These are phyloP conservation scores for Macquaria australasica DNA, from an alignment of 2,113 vertebrate genomes.

Conservation along the genomic window DNA sequence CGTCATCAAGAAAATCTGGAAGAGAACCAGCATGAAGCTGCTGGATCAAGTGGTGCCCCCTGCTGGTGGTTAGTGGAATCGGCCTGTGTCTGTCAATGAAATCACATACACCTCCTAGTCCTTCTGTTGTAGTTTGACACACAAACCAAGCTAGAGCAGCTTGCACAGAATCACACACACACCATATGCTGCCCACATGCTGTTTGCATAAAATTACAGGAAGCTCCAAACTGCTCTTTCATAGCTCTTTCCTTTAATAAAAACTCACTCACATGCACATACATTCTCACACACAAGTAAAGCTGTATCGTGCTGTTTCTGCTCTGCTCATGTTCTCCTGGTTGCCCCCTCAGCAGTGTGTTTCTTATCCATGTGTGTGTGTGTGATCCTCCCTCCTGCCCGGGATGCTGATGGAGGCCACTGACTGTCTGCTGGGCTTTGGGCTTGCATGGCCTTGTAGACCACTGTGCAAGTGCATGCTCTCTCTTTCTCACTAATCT, in stretches of 20 bases:
- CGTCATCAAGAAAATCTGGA: constrained; percentile 99
- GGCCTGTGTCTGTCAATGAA: constrained; percentile 20
- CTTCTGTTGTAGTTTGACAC: constrained; percentile 31
- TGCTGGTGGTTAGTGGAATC: constrained; percentile 94
- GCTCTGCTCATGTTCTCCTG: constrained; percentile 71
- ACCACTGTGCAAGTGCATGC: constrained; percentile 74
- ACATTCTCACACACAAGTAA: constrained; percentile 20
- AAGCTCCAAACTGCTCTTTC: constrained; percentile 23
- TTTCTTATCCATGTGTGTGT: constrained; percentile 71
- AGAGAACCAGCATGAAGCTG: constrained; percentile 98
- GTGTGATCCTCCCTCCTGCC: constrained; percentile 60
- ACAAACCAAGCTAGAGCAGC: constrained; percentile 24
- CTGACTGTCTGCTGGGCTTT: constrained; percentile 76
- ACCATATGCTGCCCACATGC: constrained; percentile 29
- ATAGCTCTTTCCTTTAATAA: constrained; percentile 3
- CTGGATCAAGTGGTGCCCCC: constrained; percentile 99
- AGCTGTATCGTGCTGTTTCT: constrained; percentile 65
- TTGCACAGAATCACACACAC: constrained; percentile 20
- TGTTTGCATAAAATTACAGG: constrained; percentile 43
- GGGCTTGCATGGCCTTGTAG: constrained; percentile 82
- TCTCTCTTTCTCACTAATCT: constrained; percentile 64
- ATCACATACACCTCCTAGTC: constrained; percentile 25
- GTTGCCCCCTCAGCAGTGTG: constrained; percentile 69
- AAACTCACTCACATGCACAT: not conserved
- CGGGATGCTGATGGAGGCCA: constrained; percentile 69